A percentile compares a stretch with the other conserved stretches of the same genome.
Evolutionary conservation across 2,888 invertebrate species (phyloP).

Genomic region (Apoda limacodes): DNA sequence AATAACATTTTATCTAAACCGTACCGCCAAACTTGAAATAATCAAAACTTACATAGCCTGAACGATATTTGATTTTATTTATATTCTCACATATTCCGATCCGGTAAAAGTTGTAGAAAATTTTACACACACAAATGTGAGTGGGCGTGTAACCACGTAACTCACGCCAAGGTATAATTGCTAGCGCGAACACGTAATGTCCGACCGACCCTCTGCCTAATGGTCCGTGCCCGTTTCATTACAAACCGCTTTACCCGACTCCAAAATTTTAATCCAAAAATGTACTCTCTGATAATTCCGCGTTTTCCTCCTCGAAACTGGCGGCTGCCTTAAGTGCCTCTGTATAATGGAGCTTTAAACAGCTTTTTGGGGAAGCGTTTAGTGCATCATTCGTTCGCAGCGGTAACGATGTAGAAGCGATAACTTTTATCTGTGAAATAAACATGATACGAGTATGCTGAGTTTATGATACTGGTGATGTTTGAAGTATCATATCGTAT

Average conservation of each 20-base stretch:
- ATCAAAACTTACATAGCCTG: no score
- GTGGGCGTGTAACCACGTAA: constrained; percentile 36
- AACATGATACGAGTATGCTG: neutral
- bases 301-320: constrained; percentile 22
- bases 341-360: constrained; percentile 48
- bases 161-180: constrained; percentile 47
- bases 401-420: constrained; percentile 53
- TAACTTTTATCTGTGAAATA: constrained; percentile 27
- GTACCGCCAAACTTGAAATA: no score
- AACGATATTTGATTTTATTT: no score
- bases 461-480: no score
- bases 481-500: neutral
- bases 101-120: no score
- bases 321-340: constrained; percentile 33
- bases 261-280: constrained; percentile 52
- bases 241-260: constrained; percentile 37
- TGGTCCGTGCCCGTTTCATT: constrained; percentile 52
- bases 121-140: no score
- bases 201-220: constrained; percentile 36
- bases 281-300: constrained; percentile 27
- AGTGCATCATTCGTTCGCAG: constrained; percentile 39
- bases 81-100: no score
- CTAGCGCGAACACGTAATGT: constrained; percentile 49
- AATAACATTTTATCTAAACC: no score
- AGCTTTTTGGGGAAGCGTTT: constrained; percentile 42